Conservation (phyloP, 1,140 invertebrate species). For the Drosophila lacertosa region DNA sequence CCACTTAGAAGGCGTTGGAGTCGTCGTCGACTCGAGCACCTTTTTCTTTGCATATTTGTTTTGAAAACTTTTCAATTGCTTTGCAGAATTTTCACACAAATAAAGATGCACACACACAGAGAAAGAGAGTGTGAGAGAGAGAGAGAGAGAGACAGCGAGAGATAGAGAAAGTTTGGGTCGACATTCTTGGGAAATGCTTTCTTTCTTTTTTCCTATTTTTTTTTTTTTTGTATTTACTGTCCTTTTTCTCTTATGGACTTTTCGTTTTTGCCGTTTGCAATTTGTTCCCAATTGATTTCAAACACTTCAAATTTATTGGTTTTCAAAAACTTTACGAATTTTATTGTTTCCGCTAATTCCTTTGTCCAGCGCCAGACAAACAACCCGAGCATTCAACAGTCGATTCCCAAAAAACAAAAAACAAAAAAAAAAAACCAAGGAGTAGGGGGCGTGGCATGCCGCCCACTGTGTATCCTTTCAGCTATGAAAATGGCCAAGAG, state of each 20-base stretch:
- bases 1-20: slow-evolving; percentile 49
- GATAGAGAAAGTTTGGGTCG: slow-evolving; percentile 22
- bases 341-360: slow-evolving; percentile 81
- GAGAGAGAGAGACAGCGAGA: slow-evolving; percentile 7
- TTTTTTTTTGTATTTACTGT: slow-evolving; percentile 9
- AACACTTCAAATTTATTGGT: slow-evolving; percentile 81
- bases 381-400: slow-evolving; percentile 37
- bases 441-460: background rate
- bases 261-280: slow-evolving; percentile 67
- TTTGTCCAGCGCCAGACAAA: slow-evolving; percentile 65
- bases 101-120: slow-evolving; percentile 23
- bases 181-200: slow-evolving; percentile 36
- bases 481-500: slow-evolving; percentile 40
- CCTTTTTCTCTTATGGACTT: slow-evolving; percentile 16
- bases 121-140: background rate
- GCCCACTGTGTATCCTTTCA: slow-evolving; percentile 21
- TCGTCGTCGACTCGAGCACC: slow-evolving; percentile 53
- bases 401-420: slow-evolving; percentile 7
- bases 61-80: slow-evolving; percentile 73
- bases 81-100: slow-evolving; percentile 61
- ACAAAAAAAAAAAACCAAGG: background rate
- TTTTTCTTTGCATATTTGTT: slow-evolving; percentile 81
- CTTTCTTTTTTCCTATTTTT: too few relatives aligned
- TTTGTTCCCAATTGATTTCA: slow-evolving; percentile 81
- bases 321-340: slow-evolving; percentile 76